Evolutionary conservation across 2,888 invertebrate genomes (phyloP).

Genomic region (Cartodere bifasciata): DNA sequence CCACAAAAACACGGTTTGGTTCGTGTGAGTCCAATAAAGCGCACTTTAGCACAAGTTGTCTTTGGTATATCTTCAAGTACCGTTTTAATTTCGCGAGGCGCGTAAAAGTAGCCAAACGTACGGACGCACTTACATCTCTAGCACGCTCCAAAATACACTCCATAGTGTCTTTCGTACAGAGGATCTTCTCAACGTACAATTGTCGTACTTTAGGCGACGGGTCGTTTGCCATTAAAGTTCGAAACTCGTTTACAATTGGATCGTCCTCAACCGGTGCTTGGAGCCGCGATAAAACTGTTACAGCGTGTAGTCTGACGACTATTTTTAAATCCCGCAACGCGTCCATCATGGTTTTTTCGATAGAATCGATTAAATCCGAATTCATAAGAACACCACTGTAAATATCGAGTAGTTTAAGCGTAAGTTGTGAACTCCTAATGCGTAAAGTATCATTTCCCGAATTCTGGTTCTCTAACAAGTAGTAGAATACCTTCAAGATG

Average conservation of each 20-base stretch:
- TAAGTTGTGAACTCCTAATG: too few species aligned
- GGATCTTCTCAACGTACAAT: constrained; percentile 61
- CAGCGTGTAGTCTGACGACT: constrained; percentile 67
- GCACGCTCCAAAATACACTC: constrained; percentile 57
- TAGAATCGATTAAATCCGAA: too few species aligned
- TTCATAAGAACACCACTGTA: too few species aligned
- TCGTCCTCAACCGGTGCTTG: constrained; percentile 68
- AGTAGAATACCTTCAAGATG: too few species aligned
- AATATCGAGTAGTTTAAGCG: too few species aligned
- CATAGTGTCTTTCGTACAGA: constrained; percentile 56
- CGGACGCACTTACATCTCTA: constrained; percentile 65
- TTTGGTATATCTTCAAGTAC: constrained; percentile 15
- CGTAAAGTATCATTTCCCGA: too few species aligned
- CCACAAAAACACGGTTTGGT: constrained; percentile 31
- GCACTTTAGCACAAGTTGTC: constrained; percentile 5
- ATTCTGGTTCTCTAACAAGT: too few species aligned
- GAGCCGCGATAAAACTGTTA: constrained; percentile 61
- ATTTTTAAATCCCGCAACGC: constrained; percentile 57
- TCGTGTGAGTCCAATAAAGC: constrained; percentile 7
- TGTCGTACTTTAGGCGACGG: constrained; percentile 46
- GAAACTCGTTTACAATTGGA: constrained; percentile 58
- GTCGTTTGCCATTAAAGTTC: constrained; percentile 60
- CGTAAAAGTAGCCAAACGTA: constrained; percentile 47
- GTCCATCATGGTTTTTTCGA: too few species aligned
- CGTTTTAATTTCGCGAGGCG: constrained; percentile 18